Conservation (phyloP, 2,888 invertebrate genomes). For the Cylloceria caligata region DNA sequence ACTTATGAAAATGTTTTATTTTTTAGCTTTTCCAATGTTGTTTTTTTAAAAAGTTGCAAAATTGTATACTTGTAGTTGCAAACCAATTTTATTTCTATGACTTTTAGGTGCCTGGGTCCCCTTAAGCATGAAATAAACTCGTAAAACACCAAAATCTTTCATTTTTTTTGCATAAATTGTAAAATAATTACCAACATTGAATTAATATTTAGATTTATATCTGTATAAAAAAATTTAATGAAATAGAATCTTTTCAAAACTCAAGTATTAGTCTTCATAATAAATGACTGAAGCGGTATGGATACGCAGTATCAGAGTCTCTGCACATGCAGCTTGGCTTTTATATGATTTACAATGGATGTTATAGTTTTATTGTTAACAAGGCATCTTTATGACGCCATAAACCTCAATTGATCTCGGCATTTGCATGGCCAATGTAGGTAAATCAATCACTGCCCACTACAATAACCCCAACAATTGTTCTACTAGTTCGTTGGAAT, state of each 20-base stretch:
- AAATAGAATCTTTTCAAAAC: too few species aligned
- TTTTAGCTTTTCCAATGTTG: too few species aligned
- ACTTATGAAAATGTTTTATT: too few species aligned
- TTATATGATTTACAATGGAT: conserved; percentile 9
- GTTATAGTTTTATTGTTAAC: conserved; percentile 36
- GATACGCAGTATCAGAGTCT: neutral
- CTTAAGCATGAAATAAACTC: neutral
- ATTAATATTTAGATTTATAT: neutral
- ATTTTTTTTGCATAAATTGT: neutral
- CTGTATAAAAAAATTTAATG: too few species aligned
- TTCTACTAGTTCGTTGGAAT: neutral
- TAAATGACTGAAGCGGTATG: neutral
- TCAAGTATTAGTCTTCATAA: too few species aligned
- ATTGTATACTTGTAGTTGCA: too few species aligned
- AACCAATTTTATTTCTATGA: too few species aligned
- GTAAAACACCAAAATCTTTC: too few species aligned
- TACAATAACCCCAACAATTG: neutral
- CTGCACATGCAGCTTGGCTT: neutral
- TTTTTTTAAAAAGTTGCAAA: too few species aligned
- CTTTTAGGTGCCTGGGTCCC: too few species aligned
- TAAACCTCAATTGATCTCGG: conserved; percentile 16
- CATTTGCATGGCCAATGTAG: neutral
- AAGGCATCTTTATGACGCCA: conserved; percentile 13
- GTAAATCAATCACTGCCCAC: neutral
- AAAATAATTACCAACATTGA: neutral